These are phyloP conservation scores for Conopomorpha cramerella DNA, from an alignment of 1,140 invertebrate species.

Conservation along the genomic window DNA sequence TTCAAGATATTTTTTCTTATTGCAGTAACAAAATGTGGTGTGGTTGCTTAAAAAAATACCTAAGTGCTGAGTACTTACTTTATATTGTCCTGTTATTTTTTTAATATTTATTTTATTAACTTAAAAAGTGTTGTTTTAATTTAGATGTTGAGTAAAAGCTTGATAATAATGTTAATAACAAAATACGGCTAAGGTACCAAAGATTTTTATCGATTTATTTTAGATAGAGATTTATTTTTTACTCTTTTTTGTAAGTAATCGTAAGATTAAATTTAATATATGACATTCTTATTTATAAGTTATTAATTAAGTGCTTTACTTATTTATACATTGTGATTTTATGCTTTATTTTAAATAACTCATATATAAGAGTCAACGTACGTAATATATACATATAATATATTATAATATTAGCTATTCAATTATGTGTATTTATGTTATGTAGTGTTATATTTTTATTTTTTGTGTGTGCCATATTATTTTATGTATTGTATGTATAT, in stretches of 20 bases:
- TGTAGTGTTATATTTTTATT: no score
- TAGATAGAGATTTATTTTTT: slow-evolving; percentile 5
- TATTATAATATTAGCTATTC: neutral
- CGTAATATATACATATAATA: no score
- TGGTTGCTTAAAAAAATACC: neutral
- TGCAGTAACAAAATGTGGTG: neutral
- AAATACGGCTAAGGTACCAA: slow-evolving; percentile 41
- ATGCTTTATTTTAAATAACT: no score
- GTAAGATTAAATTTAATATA: neutral
- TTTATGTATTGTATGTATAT: no score
- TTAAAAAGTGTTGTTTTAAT: neutral
- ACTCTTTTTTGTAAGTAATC: neutral
- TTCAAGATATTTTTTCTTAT: neutral
- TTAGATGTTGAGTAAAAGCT: neutral
- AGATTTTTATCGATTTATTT: slow-evolving; percentile 17
- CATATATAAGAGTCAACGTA: no score
- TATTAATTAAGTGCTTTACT: neutral
- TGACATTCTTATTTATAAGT: neutral
- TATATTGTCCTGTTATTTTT: neutral
- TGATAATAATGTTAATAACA: neutral
- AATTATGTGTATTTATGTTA: neutral
- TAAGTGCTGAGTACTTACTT: neutral
- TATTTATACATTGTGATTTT: no score
- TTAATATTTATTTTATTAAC: neutral
- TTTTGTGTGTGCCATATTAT: no score